phyloP scores from a whole-genome alignment of 2,113 vertebrate genomes.

The Nymphicus hollandicus region DNA sequence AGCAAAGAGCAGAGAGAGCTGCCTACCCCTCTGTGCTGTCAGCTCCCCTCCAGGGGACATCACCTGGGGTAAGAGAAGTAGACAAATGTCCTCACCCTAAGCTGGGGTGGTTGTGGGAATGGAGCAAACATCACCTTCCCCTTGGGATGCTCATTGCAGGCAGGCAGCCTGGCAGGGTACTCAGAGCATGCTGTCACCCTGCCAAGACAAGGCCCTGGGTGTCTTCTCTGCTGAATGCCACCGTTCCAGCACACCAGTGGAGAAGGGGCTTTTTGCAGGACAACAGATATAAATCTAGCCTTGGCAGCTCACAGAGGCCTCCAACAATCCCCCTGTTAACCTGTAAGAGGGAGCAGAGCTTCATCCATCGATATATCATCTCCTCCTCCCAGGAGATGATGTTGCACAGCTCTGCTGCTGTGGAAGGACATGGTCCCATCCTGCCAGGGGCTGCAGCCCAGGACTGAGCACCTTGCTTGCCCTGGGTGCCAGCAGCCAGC shows the following conservation, averaged over 20 bases:
- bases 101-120: neutral
- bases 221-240: neutral
- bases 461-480: neutral
- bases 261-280: neutral
- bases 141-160: neutral
- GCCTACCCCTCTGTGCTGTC: neutral
- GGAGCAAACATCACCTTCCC: neutral
- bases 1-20: neutral
- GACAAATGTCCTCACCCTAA: neutral
- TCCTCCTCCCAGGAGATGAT: neutral
- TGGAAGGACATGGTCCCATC: rapidly evolving
- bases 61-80: neutral
- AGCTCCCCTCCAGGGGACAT: neutral
- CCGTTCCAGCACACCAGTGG: neutral
- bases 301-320: neutral
- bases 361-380: rapidly evolving
- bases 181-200: neutral
- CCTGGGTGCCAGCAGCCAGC: neutral
- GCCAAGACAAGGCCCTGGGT: neutral
- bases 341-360: neutral
- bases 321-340: neutral
- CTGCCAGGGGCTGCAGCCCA: neutral
- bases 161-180: neutral
- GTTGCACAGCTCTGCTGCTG: neutral
- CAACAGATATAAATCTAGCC: neutral